A percentile compares a stretch with the other conserved stretches of the same genome.
phyloP scores from a whole-genome alignment of 1,140 invertebrate species.

The Hetaerina americana region DNA sequence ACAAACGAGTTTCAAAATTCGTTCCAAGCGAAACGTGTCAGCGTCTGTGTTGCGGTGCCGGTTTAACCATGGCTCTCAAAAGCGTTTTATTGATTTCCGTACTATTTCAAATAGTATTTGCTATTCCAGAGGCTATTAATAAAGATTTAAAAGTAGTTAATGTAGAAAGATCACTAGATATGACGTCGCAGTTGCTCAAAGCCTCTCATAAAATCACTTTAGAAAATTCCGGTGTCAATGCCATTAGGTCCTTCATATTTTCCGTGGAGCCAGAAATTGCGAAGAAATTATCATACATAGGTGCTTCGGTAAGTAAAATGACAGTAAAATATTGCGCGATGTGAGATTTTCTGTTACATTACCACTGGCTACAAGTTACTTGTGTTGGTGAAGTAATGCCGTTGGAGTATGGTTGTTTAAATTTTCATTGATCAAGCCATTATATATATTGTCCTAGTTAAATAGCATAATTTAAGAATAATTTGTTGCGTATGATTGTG shows the following conservation, averaged over 20 bases:
- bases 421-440: too few relatives aligned
- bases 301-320: constrained; percentile 33
- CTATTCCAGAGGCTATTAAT: not conserved
- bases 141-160: constrained; percentile 56
- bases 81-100: not conserved
- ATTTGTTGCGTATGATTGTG: too few relatives aligned
- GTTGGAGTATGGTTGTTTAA: not conserved
- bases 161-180: constrained; percentile 73
- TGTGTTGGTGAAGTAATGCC: not conserved
- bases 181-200: constrained; percentile 79
- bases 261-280: constrained; percentile 49
- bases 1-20: not conserved
- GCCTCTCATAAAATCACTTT: constrained; percentile 62
- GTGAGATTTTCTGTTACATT: not conserved
- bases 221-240: constrained; percentile 62
- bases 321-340: not conserved
- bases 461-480: too few relatives aligned
- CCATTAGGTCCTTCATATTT: constrained; percentile 55
- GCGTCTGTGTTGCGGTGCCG: not conserved
- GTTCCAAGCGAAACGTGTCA: not conserved
- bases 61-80: not conserved
- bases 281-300: constrained; percentile 57
- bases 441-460: too few relatives aligned
- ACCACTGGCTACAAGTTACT: not conserved
- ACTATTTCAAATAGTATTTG: not conserved